A percentile compares a stretch with the other conserved stretches of the same genome.
phyloP scores from a whole-genome alignment of 1,140 invertebrate species.

The Drosophila truncata region DNA sequence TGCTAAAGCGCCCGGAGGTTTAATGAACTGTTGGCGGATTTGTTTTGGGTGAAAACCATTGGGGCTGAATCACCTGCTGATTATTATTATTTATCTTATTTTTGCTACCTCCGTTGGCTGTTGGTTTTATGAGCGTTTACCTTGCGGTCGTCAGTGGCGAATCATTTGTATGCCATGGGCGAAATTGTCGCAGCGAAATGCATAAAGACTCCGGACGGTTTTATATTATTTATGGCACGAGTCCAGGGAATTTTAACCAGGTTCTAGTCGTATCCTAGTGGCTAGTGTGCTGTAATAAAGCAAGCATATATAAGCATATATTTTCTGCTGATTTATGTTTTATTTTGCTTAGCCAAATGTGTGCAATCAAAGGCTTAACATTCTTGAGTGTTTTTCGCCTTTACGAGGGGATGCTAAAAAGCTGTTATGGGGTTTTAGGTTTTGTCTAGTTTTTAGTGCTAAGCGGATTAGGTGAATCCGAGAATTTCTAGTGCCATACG shows the following conservation, averaged over 20 bases:
- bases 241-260: conserved; percentile 57
- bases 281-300: conserved; percentile 19
- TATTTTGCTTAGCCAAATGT: conserved; percentile 27
- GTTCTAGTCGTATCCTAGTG: conserved; percentile 60
- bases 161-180: conserved; percentile 72
- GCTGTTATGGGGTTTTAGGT: conserved; percentile 27
- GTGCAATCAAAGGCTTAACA: conserved; percentile 58
- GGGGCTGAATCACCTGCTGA: conserved; percentile 60
- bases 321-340: conserved; percentile 9
- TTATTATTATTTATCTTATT: conserved; percentile 32
- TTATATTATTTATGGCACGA: conserved; percentile 67
- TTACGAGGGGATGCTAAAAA: conserved; percentile 36
- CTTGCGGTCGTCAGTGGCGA: conserved; percentile 41
- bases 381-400: conserved; percentile 43
- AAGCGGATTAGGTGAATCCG: conserved; percentile 31
- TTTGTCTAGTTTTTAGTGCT: conserved; percentile 25
- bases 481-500: conserved; percentile 34
- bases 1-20: conserved; percentile 53
- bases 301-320: conserved; percentile 5
- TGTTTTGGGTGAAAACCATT: conserved; percentile 73
- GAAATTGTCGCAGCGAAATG: conserved; percentile 64
- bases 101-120: conserved; percentile 23
- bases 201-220: conserved; percentile 31
- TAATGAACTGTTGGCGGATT: conserved; percentile 75
- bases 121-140: conserved; percentile 60